phyloP scores from a whole-genome alignment of 2,113 vertebrate genomes.

The Podocnemis expansa region DNA sequence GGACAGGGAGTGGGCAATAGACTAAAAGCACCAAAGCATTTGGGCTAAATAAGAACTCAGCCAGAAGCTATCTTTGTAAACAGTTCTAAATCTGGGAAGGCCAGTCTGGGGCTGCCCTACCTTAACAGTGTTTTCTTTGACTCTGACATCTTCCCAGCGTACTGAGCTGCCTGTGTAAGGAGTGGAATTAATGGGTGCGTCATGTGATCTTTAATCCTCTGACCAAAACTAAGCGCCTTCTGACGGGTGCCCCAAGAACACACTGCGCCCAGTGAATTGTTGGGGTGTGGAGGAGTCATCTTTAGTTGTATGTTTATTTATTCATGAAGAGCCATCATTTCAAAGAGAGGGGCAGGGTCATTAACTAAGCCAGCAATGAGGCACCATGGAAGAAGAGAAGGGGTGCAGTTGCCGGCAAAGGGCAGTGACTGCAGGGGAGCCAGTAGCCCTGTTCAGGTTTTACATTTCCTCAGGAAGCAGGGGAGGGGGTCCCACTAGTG shows the following conservation, averaged over 20 bases:
- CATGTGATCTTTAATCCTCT: slow-evolving; percentile 57
- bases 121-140: slow-evolving; percentile 54
- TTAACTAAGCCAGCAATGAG: slow-evolving; percentile 50
- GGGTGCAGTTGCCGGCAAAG: not conserved
- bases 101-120: not conserved
- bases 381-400: not conserved
- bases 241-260: slow-evolving; percentile 63
- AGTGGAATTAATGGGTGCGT: slow-evolving; percentile 27
- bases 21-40: not conserved
- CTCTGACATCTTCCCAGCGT: slow-evolving; percentile 56
- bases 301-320: rapidly evolving
- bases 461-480: not conserved
- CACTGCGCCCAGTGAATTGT: not conserved
- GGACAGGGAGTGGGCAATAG: not conserved
- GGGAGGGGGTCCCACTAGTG: not conserved
- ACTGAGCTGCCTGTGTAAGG: slow-evolving; percentile 46
- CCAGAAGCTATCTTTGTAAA: not conserved
- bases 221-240: slow-evolving; percentile 60
- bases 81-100: not conserved
- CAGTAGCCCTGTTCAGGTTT: not conserved
- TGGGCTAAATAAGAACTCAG: not conserved
- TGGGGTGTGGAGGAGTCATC: not conserved
- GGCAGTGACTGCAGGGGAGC: not conserved
- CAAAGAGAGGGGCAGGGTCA: slow-evolving; percentile 66
- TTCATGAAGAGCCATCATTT: slow-evolving; percentile 29